phyloP scores from a whole-genome alignment of 2,888 invertebrate genomes.

The Hedychridium roseum region DNA sequence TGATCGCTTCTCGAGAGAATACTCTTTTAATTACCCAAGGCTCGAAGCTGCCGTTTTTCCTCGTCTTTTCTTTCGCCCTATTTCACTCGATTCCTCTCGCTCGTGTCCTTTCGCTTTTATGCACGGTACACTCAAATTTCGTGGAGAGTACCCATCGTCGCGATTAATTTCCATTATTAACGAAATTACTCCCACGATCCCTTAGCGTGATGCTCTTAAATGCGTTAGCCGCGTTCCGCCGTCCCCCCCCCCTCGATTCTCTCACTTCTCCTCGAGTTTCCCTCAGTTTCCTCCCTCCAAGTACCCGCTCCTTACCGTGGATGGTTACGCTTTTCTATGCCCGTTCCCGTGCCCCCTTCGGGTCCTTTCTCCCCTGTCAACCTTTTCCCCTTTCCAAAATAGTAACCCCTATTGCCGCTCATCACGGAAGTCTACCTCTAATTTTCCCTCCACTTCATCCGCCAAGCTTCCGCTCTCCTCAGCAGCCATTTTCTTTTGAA shows the following conservation, averaged over 20 bases:
- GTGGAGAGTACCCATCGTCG: slow-evolving; percentile 21
- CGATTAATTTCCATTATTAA: slow-evolving; percentile 42
- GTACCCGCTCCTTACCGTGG: slow-evolving; percentile 10
- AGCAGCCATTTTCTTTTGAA: too few relatives aligned
- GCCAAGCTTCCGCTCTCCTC: too few relatives aligned
- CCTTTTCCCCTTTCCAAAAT: neutral
- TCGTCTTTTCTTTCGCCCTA: neutral
- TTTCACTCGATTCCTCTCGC: neutral
- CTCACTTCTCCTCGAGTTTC: slow-evolving; percentile 2
- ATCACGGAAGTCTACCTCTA: too few relatives aligned
- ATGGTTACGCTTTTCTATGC: slow-evolving; percentile 16
- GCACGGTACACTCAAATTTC: slow-evolving; percentile 23
- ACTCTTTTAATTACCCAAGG: slow-evolving; percentile 34
- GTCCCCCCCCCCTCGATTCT: slow-evolving; percentile 3
- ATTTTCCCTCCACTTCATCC: too few relatives aligned
- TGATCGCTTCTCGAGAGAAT: slow-evolving; percentile 28
- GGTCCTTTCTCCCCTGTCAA: slow-evolving; percentile 9
- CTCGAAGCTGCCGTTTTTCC: slow-evolving; percentile 1
- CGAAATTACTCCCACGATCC: slow-evolving; percentile 27
- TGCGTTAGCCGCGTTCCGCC: slow-evolving; percentile 1
- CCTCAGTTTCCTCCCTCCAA: neutral
- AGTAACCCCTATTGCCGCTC: too few relatives aligned
- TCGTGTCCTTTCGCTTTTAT: slow-evolving; percentile 4
- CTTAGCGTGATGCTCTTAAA: slow-evolving; percentile 20
- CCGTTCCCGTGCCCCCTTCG: slow-evolving; percentile 9